Conservation (phyloP, 2,113 vertebrate species). For the Centropus bengalensis region DNA sequence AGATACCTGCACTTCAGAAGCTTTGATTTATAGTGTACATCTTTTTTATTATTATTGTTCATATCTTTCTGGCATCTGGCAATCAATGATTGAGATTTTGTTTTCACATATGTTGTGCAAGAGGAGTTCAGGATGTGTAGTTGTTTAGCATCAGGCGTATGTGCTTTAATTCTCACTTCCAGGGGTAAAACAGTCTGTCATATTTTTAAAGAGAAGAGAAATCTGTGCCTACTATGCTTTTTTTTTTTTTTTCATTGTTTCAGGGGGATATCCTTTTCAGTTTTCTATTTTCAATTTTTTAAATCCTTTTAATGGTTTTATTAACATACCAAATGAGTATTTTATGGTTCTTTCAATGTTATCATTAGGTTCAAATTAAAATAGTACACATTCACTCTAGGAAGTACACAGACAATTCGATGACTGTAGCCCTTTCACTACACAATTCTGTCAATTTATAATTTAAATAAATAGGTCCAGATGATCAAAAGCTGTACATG, state of each 20-base stretch:
- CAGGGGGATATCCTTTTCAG: conserved; percentile 33
- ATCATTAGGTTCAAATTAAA: not conserved
- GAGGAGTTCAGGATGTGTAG: conserved; percentile 72
- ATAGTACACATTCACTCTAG: not conserved
- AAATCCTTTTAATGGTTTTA: conserved; percentile 7
- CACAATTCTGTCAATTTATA: not conserved
- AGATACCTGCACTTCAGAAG: conserved; percentile 56
- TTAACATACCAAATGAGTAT: not conserved
- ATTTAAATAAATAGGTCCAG: conserved; percentile 9
- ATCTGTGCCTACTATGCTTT: conserved; percentile 19
- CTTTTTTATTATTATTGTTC: conserved; percentile 44
- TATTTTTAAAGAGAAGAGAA: conserved; percentile 61
- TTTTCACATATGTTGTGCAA: conserved; percentile 76
- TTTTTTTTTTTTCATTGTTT: not conserved
- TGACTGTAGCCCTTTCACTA: not conserved
- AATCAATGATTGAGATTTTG: conserved; percentile 61
- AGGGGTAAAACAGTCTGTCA: conserved; percentile 77
- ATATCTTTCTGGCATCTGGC: conserved; percentile 69
- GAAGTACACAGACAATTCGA: not conserved
- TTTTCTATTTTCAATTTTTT: conserved; percentile 4
- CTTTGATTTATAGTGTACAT: conserved; percentile 17
- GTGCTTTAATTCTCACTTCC: conserved; percentile 77
- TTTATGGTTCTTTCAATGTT: not conserved
- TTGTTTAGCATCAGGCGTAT: conserved; percentile 73
- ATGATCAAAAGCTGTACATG: not conserved